Evolutionary conservation across 2,797 vertebrate genomes (phyloP).

Genomic region (Tachyglossus aculeatus): DNA sequence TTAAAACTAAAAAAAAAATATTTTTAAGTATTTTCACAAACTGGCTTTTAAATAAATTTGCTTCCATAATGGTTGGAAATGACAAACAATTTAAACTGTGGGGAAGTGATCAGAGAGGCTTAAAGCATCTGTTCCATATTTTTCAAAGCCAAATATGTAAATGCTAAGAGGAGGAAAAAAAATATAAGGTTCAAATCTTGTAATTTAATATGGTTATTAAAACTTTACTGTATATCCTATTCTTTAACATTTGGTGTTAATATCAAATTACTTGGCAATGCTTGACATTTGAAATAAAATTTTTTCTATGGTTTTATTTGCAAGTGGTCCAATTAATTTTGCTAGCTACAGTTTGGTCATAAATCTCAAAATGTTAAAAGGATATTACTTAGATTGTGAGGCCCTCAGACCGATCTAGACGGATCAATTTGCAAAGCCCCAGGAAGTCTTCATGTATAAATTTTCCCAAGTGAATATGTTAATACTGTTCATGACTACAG

Average conservation of each 20-base stretch:
- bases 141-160: conserved; percentile 97
- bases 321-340: conserved; percentile 79
- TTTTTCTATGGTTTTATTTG: conserved; percentile 90
- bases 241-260: conserved; percentile 98
- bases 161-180: conserved; percentile 80
- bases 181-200: conserved; percentile 83
- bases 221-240: conserved; percentile 94
- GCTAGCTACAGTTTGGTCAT: conserved; percentile 73
- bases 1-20: conserved; percentile 83
- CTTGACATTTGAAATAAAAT: conserved; percentile 92
- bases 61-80: conserved; percentile 92
- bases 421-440: conserved; percentile 37
- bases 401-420: conserved; percentile 30
- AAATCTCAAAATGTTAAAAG: conserved; percentile 62
- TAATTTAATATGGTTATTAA: conserved; percentile 96
- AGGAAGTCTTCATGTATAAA: conserved; percentile 12
- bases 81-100: conserved; percentile 77
- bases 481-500: neutral
- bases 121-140: conserved; percentile 86
- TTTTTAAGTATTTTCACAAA: conserved; percentile 99
- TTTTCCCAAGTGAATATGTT: neutral
- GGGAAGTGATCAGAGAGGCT: conserved; percentile 80
- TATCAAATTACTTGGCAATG: conserved; percentile 92
- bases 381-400: conserved; percentile 65
- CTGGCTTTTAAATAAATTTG: conserved; percentile 99